A percentile compares a stretch with the other conserved stretches of the same genome.
These are phyloP conservation scores for Bruchidius siliquastri DNA, from an alignment of 2,888 invertebrate species.

Conservation along the genomic window DNA sequence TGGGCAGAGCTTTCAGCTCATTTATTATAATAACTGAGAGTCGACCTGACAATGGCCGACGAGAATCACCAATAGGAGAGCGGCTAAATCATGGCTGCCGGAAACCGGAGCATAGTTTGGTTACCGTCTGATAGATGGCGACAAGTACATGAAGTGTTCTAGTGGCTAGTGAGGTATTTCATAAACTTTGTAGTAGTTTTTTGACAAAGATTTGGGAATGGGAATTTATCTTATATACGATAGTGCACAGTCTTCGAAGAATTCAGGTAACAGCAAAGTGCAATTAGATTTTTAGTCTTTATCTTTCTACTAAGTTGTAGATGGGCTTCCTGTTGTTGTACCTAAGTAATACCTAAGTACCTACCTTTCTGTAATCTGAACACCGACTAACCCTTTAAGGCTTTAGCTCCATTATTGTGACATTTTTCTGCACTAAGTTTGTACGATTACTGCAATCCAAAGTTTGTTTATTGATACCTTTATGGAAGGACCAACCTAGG, in stretches of 20 bases:
- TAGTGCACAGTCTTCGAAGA: neutral
- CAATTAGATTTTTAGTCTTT: neutral
- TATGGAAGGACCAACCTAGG: too few relatives aligned
- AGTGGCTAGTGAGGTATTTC: neutral
- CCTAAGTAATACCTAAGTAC: too few relatives aligned
- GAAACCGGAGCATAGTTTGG: conserved; percentile 20
- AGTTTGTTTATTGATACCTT: too few relatives aligned
- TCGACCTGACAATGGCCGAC: conserved; percentile 51
- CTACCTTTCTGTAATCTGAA: too few relatives aligned
- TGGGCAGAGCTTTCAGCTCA: conserved; percentile 36
- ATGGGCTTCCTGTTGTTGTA: neutral
- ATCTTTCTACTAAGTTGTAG: too few relatives aligned
- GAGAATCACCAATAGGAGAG: conserved; percentile 45
- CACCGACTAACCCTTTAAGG: too few relatives aligned
- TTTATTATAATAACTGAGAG: conserved; percentile 42
- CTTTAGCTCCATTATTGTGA: too few relatives aligned
- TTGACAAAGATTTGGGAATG: neutral
- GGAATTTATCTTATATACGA: neutral
- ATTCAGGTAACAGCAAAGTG: neutral
- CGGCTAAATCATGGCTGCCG: conserved; percentile 31
- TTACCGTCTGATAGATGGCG: conserved; percentile 33
- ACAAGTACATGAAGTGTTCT: conserved; percentile 10
- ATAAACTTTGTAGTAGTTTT: neutral
- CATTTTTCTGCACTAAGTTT: too few relatives aligned
- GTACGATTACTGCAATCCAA: too few relatives aligned